Base-by-base conservation (phyloP, 2,797 vertebrate species). In the Eulemur coronatus region DNA sequence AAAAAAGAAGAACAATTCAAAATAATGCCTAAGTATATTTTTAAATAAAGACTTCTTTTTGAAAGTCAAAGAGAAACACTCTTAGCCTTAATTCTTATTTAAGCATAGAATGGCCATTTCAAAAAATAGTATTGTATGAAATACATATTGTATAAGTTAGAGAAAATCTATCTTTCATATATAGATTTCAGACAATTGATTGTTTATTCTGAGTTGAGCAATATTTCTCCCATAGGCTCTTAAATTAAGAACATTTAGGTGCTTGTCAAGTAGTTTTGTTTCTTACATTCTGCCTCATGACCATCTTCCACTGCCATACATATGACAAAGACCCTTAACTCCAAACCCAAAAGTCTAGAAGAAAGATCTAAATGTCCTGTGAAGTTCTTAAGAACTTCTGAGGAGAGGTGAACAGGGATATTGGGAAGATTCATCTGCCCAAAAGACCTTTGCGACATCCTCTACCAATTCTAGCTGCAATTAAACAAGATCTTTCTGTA, bases 31-130 rank as follows among this genome's bases (percentile, higher is more conserved):
- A 80, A 73, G 15, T 79, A 35, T 59, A 33, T 73, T 91, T 88
- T 63, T 55, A 87, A 80, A 63, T 78, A 79, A 94, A 84, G 26
- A 15, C 28, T 88, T 80, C 5, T 55, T 93, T 96, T 87, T 55
- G 61, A 91, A 81, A 94, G 52, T 59, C 59, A 52, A 80, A 57
- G 33, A 75, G 76, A 61, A 76, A 82, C 18, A 91, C 35, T 72
- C 30, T 78, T 70, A 82, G 22, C 28, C 59, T 90, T 52, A 86
- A 59, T 69, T 91, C 82, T 87, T 38, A 38, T 87, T 94, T 61
- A 55, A 61, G 75, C 14, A 35, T 63, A 61, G 73, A 91, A 81
- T 46, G 52, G 24, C 82, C 28, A 82, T 82, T 91, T 94, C n/a
- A 43, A 63, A 82, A 46, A 69, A 18, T 12, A 46, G 7, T 88